Base-by-base conservation (phyloP, 2,113 vertebrate species). In the Haemorhous mexicanus region DNA sequence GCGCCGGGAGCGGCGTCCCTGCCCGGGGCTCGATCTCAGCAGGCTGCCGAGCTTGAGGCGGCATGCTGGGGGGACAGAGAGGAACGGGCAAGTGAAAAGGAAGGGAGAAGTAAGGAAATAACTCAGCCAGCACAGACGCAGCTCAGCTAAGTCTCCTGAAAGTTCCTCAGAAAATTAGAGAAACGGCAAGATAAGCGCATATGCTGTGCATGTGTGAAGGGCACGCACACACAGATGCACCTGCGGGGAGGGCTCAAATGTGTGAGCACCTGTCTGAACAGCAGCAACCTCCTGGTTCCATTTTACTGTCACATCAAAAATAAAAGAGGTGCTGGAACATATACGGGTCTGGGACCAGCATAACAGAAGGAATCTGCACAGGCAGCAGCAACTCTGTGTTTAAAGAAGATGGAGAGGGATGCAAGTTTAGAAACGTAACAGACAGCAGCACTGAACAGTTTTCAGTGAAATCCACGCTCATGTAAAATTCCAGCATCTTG, bases 201-300 rank as follows among this genome's bases (percentile, higher is more conserved):
- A 6, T 17, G 20, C 17, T 72, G 1, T 1, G 11, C 3, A 0
- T 4, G 22, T 27, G 23, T 43, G 61, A 39, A 39, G 62, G 33
- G 50, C 15, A 4, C 16, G 32, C 6, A 18, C 7, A 15, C 11
- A 11, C 23, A 17, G 13, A 23, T 23, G 26, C 28, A 23, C n/a
- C 55, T 19, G 13, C 46, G 32, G 47, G 55, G 32, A 83, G 39
- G 33, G 24, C 58, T 46, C n/a, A 12, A 11, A 33, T 9, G 2
- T 1, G 5, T 5, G 30, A 70, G n/a, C 15, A 1, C 21, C 32
- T 17, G 6, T 44, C 35, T 37, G 55, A 84, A 35, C 1, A 67
- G 75, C 50, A 74, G 4, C 20, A 63, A 80, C 63, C 27, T 52
- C 61, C 73, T 1, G 0, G 46, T 22, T 73, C 43, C 22, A 3